Evolutionary conservation across 2,797 vertebrate species (phyloP).

Genomic region (Pantherophis vulpinus): DNA sequence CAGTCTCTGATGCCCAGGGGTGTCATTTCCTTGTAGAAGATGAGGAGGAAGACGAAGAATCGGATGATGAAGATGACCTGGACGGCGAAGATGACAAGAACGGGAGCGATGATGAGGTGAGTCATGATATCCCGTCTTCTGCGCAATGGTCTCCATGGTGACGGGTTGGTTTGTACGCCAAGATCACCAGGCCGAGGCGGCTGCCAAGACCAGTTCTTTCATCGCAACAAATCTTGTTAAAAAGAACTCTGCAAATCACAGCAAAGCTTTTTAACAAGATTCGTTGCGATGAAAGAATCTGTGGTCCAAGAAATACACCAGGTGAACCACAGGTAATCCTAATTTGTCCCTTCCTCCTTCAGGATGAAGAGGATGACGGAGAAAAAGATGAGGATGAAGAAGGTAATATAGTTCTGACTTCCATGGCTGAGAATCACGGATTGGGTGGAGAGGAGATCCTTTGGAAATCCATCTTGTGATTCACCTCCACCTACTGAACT

Average conservation of each 20-base stretch:
- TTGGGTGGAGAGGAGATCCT: background rate
- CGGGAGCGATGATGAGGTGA: conserved; percentile 69
- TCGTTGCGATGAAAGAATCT: background rate
- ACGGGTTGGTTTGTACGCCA: background rate
- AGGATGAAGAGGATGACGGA: conserved; percentile 69
- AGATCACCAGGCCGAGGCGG: background rate
- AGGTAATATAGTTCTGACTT: background rate
- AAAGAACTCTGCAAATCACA: background rate
- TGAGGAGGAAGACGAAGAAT: conserved; percentile 68
- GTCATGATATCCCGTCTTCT: background rate
- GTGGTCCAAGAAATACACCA: background rate
- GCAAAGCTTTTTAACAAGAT: background rate
- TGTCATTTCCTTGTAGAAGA: conserved; percentile 55
- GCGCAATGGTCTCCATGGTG: background rate
- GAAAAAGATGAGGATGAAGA: conserved; percentile 66
- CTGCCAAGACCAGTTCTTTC: background rate
- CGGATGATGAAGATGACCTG: conserved; percentile 68
- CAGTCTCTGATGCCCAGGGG: background rate
- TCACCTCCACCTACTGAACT: no score
- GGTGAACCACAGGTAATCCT: background rate
- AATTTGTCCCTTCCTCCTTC: background rate
- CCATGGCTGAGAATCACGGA: background rate
- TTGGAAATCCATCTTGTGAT: background rate
- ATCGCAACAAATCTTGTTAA: background rate
- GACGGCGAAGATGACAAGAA: conserved; percentile 70